phyloP scores from a whole-genome alignment of 1,140 invertebrate genomes.

The Lineus longissimus region DNA sequence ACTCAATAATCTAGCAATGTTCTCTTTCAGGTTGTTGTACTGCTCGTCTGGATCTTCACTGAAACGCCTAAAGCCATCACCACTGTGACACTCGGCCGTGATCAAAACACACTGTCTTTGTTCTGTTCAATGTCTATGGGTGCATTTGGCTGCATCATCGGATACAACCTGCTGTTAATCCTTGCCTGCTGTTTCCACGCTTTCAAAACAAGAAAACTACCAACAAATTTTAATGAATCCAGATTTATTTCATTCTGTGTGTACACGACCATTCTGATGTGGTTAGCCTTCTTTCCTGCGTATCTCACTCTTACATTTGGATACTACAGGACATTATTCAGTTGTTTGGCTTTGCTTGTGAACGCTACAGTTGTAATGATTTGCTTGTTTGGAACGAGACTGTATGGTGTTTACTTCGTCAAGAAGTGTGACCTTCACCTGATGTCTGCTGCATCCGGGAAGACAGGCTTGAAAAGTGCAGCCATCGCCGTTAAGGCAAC shows the following conservation, averaged over 20 bases:
- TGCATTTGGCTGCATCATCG: constrained; percentile 53
- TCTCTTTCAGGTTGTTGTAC: too few relatives aligned
- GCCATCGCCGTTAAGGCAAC: neutral
- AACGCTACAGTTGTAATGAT: constrained; percentile 32
- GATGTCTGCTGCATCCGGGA: constrained; percentile 2
- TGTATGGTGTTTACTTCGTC: constrained; percentile 58
- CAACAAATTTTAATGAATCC: constrained; percentile 38
- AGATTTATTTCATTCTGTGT: constrained; percentile 33
- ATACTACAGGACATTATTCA: constrained; percentile 25
- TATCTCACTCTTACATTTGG: constrained; percentile 24
- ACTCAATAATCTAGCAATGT: too few relatives aligned
- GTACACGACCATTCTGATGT: constrained; percentile 36
- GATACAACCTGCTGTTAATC: constrained; percentile 82
- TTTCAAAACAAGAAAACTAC: constrained; percentile 58
- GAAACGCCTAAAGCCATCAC: neutral
- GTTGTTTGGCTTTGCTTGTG: constrained; percentile 28
- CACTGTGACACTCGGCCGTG: neutral
- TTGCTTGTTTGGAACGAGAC: constrained; percentile 35
- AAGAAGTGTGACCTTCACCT: neutral
- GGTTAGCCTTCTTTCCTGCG: constrained; percentile 33
- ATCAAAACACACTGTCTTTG: too few relatives aligned
- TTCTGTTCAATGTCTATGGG: constrained; percentile 17
- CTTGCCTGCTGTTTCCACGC: constrained; percentile 84
- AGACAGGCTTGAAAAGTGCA: constrained; percentile 24
- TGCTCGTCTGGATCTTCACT: too few relatives aligned